A percentile compares a stretch with the other conserved stretches of the same genome.
Conservation (phyloP, 2,797 vertebrate genomes). For the Trematomus bernacchii region DNA sequence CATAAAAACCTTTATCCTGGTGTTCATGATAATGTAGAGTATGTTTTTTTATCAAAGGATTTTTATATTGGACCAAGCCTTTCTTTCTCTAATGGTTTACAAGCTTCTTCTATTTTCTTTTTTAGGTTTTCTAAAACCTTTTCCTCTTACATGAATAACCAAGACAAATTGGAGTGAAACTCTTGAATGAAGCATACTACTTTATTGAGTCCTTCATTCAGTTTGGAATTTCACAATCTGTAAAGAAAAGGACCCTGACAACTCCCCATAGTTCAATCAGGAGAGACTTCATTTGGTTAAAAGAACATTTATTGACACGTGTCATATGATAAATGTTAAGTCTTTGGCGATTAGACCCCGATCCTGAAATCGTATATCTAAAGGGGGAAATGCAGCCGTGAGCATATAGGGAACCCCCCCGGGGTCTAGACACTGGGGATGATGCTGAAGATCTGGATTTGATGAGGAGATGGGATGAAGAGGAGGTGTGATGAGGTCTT, state of each 20-base stretch:
- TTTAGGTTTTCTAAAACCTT: background rate
- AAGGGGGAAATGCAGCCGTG: too few species aligned
- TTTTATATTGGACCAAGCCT: background rate
- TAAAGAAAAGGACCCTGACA: background rate
- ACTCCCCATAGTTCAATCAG: background rate
- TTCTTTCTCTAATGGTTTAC: background rate
- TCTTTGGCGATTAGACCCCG: too few species aligned
- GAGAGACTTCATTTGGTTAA: too few species aligned
- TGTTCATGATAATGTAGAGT: background rate
- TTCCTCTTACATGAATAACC: background rate
- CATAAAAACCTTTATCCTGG: background rate
- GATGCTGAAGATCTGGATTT: too few species aligned
- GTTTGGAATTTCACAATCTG: too few species aligned
- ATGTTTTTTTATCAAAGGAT: background rate
- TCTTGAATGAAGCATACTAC: background rate
- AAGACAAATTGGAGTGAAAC: background rate
- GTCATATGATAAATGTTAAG: too few species aligned
- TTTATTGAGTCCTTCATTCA: conserved; percentile 15
- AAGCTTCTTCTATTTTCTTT: background rate
- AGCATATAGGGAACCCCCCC: too few species aligned
- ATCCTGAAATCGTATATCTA: too few species aligned
- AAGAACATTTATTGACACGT: too few species aligned
- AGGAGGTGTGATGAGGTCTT: too few species aligned
- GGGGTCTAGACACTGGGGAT: too few species aligned
- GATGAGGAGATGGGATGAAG: too few species aligned